Evolutionary conservation across 2,888 invertebrate genomes (phyloP).

Genomic region (Nasonovia ribisnigri): DNA sequence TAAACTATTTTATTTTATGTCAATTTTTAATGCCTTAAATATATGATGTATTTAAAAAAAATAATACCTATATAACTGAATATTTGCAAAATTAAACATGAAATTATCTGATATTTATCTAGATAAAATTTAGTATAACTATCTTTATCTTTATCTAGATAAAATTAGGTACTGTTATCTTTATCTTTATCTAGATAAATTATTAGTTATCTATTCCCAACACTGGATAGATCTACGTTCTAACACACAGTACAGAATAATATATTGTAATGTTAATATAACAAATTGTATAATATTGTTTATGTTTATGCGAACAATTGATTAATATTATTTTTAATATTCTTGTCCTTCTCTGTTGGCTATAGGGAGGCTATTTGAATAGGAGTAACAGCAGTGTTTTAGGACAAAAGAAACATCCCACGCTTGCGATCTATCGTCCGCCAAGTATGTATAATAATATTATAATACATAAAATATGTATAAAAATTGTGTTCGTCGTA

Average conservation of each 20-base stretch:
- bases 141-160: no score
- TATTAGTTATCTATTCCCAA: no score
- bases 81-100: no score
- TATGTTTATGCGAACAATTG: not conserved
- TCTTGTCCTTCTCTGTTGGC: not conserved
- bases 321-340: not conserved
- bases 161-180: no score
- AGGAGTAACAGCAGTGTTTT: conserved; percentile 47
- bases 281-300: not conserved
- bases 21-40: no score
- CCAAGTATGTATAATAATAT: conserved; percentile 77
- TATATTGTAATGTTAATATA: not conserved
- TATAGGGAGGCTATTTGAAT: conserved; percentile 42
- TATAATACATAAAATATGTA: not conserved
- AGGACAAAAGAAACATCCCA: conserved; percentile 71
- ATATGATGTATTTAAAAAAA: no score
- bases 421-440: conserved; percentile 89
- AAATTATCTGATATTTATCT: no score
- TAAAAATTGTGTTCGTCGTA: not conserved
- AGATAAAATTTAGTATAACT: no score
- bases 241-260: not conserved
- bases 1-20: no score
- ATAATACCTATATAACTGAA: no score
- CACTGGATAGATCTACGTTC: not conserved
- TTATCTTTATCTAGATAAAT: no score